A percentile compares a stretch with the other conserved stretches of the same genome.
These are phyloP conservation scores for Zygothrica quintamaculata DNA, from an alignment of 2,888 invertebrate species.

Conservation along the genomic window DNA sequence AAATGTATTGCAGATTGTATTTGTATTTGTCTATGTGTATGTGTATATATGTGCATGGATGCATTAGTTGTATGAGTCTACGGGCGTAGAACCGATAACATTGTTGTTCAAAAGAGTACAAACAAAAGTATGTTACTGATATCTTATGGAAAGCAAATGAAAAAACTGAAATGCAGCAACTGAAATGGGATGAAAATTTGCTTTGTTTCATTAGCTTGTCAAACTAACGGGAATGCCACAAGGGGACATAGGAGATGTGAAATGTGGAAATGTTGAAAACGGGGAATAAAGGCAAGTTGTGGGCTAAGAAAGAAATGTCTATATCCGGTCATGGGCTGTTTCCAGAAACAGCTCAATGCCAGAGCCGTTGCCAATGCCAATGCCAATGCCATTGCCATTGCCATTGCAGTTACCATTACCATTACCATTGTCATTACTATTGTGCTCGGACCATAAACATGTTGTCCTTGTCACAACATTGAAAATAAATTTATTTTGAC, in stretches of 20 bases:
- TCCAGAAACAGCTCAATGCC: slow-evolving; percentile 13
- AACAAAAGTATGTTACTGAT: neutral
- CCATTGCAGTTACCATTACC: slow-evolving; percentile 25
- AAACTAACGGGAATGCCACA: neutral
- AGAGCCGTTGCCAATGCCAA: slow-evolving; percentile 26
- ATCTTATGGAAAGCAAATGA: slow-evolving; percentile 3
- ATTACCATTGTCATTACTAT: slow-evolving; percentile 18
- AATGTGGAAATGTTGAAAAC: too few relatives aligned
- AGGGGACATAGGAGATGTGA: too few relatives aligned
- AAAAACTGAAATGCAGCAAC: neutral
- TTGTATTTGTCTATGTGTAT: slow-evolving; percentile 3
- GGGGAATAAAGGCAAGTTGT: too few relatives aligned
- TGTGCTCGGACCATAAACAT: slow-evolving; percentile 7
- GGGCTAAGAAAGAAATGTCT: slow-evolving; percentile 1
- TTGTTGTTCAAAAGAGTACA: slow-evolving; percentile 33
- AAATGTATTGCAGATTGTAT: slow-evolving; percentile 28
- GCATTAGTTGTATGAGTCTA: neutral
- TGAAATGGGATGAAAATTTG: slow-evolving; percentile 15
- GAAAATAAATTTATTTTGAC: neutral
- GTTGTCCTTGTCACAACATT: slow-evolving; percentile 31
- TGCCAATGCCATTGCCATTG: slow-evolving; percentile 9
- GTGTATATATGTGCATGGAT: slow-evolving; percentile 1
- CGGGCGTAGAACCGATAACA: slow-evolving; percentile 45
- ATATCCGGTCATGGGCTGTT: slow-evolving; percentile 6
- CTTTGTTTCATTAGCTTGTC: slow-evolving; percentile 27